Evolutionary conservation across 2,888 invertebrate species (phyloP), one percentile per base, ranked within the genome.

Genomic region (Bhutanitis thaidina): DNA sequence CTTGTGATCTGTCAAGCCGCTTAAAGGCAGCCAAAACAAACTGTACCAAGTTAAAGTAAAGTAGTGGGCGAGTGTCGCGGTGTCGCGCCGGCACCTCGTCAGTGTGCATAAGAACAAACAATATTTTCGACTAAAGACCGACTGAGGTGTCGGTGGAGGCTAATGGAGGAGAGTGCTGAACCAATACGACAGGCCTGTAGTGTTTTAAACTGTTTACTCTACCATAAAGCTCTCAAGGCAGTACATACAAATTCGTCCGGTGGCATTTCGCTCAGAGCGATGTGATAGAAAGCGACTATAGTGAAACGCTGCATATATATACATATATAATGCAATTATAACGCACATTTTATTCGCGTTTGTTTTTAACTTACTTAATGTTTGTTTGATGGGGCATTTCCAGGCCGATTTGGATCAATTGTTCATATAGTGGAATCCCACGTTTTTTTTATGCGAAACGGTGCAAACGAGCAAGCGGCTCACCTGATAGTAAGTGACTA

Each of bases 141-240:
- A 69, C 65, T 65, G 71, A 85, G 87, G 84, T 85, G 87, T 86
- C 85, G 76, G 84, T 69, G 63, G 56, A 69, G 77, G 71, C 85
- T 89, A 89, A 89, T 89, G 88, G 87, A 81, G 73, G 73, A 78
- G 79, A 90, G 90, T 90, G 90, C 86, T 88, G 79, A 77, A 76
- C 82, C 80, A 88, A 90, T 80, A 89, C 72, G 68, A 64, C 70
- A 73, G 69, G 73, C 56, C 75, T 84, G 79, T 84, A 86, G 89
- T 90, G 89, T 90, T 89, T 90, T 90, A 90, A 90, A 89, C 77
- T 90, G 86, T 90, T 90, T 89, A 76, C 84, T 76, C 77, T 83
- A 75, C 88, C 89, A 89, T 89, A 89, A 88, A 88, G 81, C 89
- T 81, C 82, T 88, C 74, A 73, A 80, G 73, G 62, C 65, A 67